Evolutionary conservation across 2,888 invertebrate species (phyloP).

Genomic region (Coecobrya sp.): DNA sequence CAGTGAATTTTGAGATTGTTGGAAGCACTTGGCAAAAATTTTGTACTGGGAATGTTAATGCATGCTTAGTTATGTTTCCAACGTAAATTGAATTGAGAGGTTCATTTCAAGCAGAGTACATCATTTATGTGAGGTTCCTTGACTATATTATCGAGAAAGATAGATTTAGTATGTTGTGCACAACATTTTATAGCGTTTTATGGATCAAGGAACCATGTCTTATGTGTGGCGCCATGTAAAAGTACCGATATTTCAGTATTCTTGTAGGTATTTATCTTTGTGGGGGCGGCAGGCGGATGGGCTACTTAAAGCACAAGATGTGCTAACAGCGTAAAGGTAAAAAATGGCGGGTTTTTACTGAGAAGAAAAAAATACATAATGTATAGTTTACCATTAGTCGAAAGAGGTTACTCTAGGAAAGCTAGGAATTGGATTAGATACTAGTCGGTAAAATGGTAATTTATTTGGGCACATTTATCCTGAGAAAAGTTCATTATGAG

Average conservation of each 20-base stretch:
- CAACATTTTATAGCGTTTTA: neutral
- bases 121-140: neutral
- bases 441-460: conserved; percentile 29
- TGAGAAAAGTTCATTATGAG: conserved; percentile 37
- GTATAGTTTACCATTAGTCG: neutral
- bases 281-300: neutral
- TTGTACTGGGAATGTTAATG: neutral
- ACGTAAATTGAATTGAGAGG: conserved; percentile 1
- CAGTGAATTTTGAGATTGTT: conserved; percentile 1
- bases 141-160: neutral
- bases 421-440: conserved; percentile 18
- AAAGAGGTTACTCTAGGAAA: neutral
- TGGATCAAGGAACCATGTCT: neutral
- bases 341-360: neutral
- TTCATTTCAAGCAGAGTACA: neutral
- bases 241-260: neutral
- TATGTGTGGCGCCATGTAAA: conserved; percentile 1
- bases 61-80: neutral
- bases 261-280: neutral
- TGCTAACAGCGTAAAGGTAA: neutral
- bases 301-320: no score
- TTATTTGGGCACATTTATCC: conserved; percentile 31
- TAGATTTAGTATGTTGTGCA: neutral
- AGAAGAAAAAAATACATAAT: neutral
- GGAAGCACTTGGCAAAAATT: neutral